phyloP scores from a whole-genome alignment of 2,888 invertebrate genomes.

The Coecobrya sp. region DNA sequence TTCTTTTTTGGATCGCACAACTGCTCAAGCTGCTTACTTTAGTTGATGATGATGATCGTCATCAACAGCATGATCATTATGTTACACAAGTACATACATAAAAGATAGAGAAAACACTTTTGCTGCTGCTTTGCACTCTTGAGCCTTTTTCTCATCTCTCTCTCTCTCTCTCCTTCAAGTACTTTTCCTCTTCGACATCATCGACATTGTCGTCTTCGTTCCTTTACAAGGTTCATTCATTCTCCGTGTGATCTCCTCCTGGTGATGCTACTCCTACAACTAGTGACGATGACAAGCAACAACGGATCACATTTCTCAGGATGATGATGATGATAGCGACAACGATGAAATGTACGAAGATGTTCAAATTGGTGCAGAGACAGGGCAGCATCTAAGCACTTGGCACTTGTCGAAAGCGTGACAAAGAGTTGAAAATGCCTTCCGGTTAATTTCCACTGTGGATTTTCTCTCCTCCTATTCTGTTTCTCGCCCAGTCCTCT shows the following conservation, averaged over 20 bases:
- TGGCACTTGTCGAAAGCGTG: constrained; percentile 30
- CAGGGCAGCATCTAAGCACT: not conserved
- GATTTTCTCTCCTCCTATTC: constrained; percentile 14
- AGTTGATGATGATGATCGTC: constrained; percentile 1
- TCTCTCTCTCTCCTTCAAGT: not conserved
- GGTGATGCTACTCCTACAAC: not conserved
- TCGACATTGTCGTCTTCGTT: constrained; percentile 15
- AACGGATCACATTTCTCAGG: constrained; percentile 65
- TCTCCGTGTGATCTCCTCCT: constrained; percentile 26
- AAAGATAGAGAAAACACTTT: constrained; percentile 21
- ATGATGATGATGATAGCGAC: constrained; percentile 11
- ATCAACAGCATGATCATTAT: not conserved
- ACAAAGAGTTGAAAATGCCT: constrained; percentile 72
- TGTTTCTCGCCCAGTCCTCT: not conserved
- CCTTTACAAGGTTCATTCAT: constrained; percentile 57
- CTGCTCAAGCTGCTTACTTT: constrained; percentile 16
- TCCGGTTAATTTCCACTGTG: constrained; percentile 73
- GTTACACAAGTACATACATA: constrained; percentile 25
- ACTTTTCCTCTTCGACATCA: constrained; percentile 10
- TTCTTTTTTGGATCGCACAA: not conserved
- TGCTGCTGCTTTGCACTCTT: constrained; percentile 20
- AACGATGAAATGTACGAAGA: constrained; percentile 16
- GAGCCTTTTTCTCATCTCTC: constrained; percentile 24
- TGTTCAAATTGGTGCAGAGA: constrained; percentile 5
- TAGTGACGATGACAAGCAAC: constrained; percentile 6